Evolutionary conservation across 2,113 vertebrate species (phyloP).

Genomic region (pig (Sus scrofa)): DNA sequence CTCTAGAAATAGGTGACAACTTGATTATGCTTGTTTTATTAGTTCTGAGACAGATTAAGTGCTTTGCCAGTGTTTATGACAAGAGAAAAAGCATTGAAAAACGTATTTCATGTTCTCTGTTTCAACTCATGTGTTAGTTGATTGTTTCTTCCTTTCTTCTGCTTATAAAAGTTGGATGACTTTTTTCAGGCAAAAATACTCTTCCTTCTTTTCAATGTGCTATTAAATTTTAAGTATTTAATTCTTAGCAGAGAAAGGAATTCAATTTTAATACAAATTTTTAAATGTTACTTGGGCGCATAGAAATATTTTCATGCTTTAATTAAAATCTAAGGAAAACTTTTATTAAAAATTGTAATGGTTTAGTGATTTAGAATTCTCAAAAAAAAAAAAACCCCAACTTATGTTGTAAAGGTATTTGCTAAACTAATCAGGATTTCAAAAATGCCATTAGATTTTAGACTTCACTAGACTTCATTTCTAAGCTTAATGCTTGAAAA

Average conservation of each 20-base stretch:
- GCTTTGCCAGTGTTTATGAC: neutral
- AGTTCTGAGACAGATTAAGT: neutral
- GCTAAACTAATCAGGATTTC: neutral
- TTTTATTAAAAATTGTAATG: conserved; percentile 54
- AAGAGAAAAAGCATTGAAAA: neutral
- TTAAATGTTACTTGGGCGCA: neutral
- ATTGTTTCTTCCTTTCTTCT: conserved; percentile 30
- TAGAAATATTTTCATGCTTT: neutral
- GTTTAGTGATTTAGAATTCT: conserved; percentile 31
- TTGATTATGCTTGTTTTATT: conserved; percentile 27
- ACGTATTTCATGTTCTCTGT: neutral
- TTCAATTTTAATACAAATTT: conserved; percentile 20
- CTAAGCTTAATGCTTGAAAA: neutral
- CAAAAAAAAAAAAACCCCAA: conserved; percentile 1
- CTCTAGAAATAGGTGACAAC: conserved; percentile 19
- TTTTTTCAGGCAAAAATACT: neutral
- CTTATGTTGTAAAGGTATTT: neutral
- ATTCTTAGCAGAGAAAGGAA: neutral
- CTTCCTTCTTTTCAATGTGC: neutral
- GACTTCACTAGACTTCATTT: conserved; percentile 8
- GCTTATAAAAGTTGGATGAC: neutral
- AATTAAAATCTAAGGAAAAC: conserved; percentile 25
- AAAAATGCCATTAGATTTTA: neutral
- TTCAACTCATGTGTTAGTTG: neutral
- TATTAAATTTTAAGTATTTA: neutral